Base-by-base conservation (phyloP, 2,797 vertebrate species). In the Tamandua tetradactyla region DNA sequence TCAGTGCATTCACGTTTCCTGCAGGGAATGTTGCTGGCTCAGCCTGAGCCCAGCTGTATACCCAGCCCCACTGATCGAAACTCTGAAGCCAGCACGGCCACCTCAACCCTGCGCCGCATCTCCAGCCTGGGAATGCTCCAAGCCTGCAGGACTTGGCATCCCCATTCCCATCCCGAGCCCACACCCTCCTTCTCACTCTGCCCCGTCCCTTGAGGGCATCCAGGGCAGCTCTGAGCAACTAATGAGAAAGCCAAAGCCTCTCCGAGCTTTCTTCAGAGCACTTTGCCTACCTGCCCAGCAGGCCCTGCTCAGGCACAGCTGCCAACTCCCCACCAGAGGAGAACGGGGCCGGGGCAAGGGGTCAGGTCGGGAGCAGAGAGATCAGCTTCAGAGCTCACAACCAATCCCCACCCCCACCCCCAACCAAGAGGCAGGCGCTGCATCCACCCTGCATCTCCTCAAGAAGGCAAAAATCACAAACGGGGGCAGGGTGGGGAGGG, bases 61-160 rank as follows among this genome's bases (percentile, higher is more conserved):
- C 75, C 75, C 30, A 14, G n/a, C 62, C 71, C 81, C 49, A 23
- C n/a, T 32, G 90, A 96, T 91, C 18, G 55, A 97, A 96, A 96
- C 92, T 96, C 12, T 0, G 49, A 95, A 89, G 44, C 35, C 49
- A 72, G 32, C 2, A 20, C 18, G 37, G 71, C 68, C 22, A 0
- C 47, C 74, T 62, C n/a, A 4, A 12, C 87, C 59, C 89, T 49
- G 32, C 32, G 49, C 79, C 78, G 69, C 52, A 17, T 27, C 57
- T 42, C 75, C 74, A 3, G 44, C 74, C 52, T 15, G 0, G 32
- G 68, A 85, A 59, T 37, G 47, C 42, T 91, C 76, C 14, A 2
- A 22, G 22, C 20, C 64, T 32, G 72, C 62, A 55, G 68, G 27
- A 40, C 79, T 40, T 25, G 62, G 35, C 5, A 18, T 4, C 32